Evolutionary conservation across 2,888 invertebrate genomes (phyloP), one percentile per base, ranked within the genome.

Genomic region (Odontocerum albicorne): DNA sequence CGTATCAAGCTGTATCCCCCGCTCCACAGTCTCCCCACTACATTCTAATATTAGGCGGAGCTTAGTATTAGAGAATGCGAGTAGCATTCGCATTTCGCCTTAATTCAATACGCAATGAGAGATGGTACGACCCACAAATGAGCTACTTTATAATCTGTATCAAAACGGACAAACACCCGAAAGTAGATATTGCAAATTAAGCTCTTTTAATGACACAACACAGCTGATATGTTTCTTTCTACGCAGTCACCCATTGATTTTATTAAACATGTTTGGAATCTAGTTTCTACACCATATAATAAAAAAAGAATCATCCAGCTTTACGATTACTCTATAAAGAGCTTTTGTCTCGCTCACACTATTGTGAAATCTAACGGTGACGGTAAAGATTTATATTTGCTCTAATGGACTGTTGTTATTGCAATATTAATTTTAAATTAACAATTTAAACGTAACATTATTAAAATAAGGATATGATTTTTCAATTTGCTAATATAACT

Each of bases 41-140:
- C 20, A 13, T 32, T 17, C 35, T 13, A 21, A 12, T 27, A 21
- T 53, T 46, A 53, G 53, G 53, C 46, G 53, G 53, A 21, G 53
- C 40, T 38, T 33, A 39, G 46, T 45, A 16, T 45, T 27, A 36
- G 45, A 45, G 22, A 35, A 16, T 36, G 52, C 44, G 52, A 19
- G 38, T 45, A 52, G 45, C 38, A 43, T 17, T 32, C 42, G 31
- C 50, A 40, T 33, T 38, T 42, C 33, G 33, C 49, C 10, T 22
- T 21, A 8, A 22, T 32, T 32, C 40, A 12, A 38, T 44, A 51
- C 51, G 45, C 52, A 45, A 33, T 31, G 38, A 38, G 52, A 13
- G 27, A 43, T 43, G 43, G 27, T 19, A 36, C 52, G 52, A 52
- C 52, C 52, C 52, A 52, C 45, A 27, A 27, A 27, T 27, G 10